phyloP scores from a whole-genome alignment of 1,140 invertebrate genomes.

The Panagrolaimus sp. region DNA sequence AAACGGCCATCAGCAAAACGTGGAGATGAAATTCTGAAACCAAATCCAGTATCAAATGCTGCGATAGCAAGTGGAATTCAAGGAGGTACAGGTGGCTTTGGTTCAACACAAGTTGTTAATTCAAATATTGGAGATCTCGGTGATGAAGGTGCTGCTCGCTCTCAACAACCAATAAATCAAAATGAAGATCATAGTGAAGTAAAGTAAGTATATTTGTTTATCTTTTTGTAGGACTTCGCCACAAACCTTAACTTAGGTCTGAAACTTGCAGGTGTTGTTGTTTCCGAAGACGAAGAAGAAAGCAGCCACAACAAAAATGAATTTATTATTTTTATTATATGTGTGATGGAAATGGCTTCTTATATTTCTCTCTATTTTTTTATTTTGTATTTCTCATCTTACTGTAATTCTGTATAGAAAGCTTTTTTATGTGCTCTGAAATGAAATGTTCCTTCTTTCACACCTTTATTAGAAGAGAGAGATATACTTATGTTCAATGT shows the following conservation, averaged over 20 bases:
- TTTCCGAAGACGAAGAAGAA: conserved; percentile 51
- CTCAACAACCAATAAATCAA: conserved; percentile 23
- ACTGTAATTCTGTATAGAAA: too few species aligned
- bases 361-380: too few species aligned
- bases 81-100: conserved; percentile 34
- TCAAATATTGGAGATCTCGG: conserved; percentile 2
- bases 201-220: conserved; percentile 38
- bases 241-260: conserved; percentile 9
- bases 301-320: conserved; percentile 44
- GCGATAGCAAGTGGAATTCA: conserved; percentile 20
- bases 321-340: too few species aligned
- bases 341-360: too few species aligned
- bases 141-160: conserved; percentile 32
- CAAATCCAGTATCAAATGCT: conserved; percentile 18
- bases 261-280: conserved; percentile 48
- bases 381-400: too few species aligned
- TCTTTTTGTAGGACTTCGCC: background rate
- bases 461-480: too few species aligned
- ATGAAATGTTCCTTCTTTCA: too few species aligned
- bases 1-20: conserved; percentile 39
- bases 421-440: too few species aligned
- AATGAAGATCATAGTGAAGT: conserved; percentile 54
- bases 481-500: too few species aligned
- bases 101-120: conserved; percentile 44
- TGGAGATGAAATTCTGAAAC: conserved; percentile 11